Conservation (phyloP, 2,797 vertebrate species). For the Mus caroli region DNA sequence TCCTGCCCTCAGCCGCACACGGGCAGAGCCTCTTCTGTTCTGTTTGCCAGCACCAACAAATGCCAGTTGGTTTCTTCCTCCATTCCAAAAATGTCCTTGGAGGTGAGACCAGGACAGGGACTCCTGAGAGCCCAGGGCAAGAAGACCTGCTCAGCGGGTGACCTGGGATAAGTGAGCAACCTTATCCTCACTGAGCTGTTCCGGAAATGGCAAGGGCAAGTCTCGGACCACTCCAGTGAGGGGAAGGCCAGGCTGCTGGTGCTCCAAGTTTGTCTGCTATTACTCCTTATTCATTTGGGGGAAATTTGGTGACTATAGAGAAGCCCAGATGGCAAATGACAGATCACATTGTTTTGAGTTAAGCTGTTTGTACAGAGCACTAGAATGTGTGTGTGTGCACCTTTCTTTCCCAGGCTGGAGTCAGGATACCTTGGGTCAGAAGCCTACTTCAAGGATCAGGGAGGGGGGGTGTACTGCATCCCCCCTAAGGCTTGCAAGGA, state of each 20-base stretch:
- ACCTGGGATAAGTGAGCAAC: background rate
- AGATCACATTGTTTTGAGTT: no score
- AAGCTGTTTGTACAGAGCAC: background rate
- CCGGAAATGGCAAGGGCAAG: background rate
- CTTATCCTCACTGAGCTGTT: background rate
- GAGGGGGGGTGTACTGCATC: background rate
- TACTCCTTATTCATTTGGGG: background rate
- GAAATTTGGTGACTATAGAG: background rate
- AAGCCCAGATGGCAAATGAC: background rate
- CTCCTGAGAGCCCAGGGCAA: conserved; percentile 64
- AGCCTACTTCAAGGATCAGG: background rate
- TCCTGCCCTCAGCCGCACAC: background rate
- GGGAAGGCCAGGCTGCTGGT: background rate
- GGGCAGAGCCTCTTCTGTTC: background rate
- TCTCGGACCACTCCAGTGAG: no score
- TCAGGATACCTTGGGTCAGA: background rate
- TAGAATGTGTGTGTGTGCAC: background rate
- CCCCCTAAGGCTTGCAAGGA: background rate
- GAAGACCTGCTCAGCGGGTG: background rate
- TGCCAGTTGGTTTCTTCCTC: conserved; percentile 78
- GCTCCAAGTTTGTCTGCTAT: background rate
- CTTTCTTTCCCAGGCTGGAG: background rate
- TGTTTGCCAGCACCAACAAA: conserved; percentile 80
- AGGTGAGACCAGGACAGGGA: conserved; percentile 52
- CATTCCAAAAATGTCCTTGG: conserved; percentile 79